Evolutionary conservation across 2,888 invertebrate genomes (phyloP), one percentile per base, ranked within the genome.

Genomic region (Torymus auratus): DNA sequence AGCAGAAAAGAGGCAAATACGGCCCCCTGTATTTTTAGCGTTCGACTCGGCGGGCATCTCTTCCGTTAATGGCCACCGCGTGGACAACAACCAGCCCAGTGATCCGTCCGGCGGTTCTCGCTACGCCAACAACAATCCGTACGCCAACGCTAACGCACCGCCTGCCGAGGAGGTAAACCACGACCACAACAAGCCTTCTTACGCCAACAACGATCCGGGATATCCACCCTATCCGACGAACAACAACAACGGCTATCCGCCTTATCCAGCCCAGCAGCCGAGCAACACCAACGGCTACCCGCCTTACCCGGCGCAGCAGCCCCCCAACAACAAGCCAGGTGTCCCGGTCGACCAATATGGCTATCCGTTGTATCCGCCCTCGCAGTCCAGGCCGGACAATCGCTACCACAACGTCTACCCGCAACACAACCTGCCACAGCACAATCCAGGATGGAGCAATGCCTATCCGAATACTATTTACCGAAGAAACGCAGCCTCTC

Each of bases 21-120:
- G 41, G 20, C 14, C 55, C 71, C 41, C 14, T 76, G 77, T 85
- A 85, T 86, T 90, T 90, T 83, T 87, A 91, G 91, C 86, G 75
- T 89, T 85, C 84, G 89, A 90, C 65, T 89, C 90, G 2, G 88
- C 90, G 7, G 90, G 90, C 5, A 85, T 89, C 3, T 86, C 88
- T 2, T 83, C 86, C 60, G 86, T 88, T 58, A 90, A 90, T 60
- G 90, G 90, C 50, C 88, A 89, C 4, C 86, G 50, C 13, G 41
- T 67, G 10, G 28, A 64, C 4, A 77, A 78, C 67, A 65, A 76
- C 55, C 72, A 79, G 3, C 82, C 82, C 0, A 64, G 17, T 13
- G 76, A 82, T 17, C 83, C 83, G 60, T 85, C 86, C 65, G 81
- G 79, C 60, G 85, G 82, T 4, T 80, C 85, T 12, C 77, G 82